Percentiles rank a stretch among this genome's conserved stretches.
Conservation (phyloP, 2,113 vertebrate genomes). For the mouse (Mus musculus) region GRCm39 chr16:4286001-4286500, state of each 20-base stretch:
- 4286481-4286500: not conserved
- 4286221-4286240: conserved; percentile 32
- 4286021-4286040: conserved; percentile 7
- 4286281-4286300: not conserved
- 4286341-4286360: not conserved
- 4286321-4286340: not conserved
- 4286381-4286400: not conserved
- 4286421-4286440: not conserved
- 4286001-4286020: conserved; percentile 31
- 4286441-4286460: not conserved
- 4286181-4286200: conserved; percentile 26
- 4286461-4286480: not conserved
- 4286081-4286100: conserved; percentile 10
- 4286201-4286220: not conserved
- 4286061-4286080: not conserved
- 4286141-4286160: conserved; percentile 41
- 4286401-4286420: not conserved
- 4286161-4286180: not conserved
- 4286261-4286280: conserved; percentile 30
- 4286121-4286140: conserved; percentile 53
- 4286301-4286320: not conserved
- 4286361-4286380: not conserved
- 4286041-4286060: not conserved
- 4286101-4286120: conserved; percentile 20
- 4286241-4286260: conserved; percentile 36